Evolutionary conservation across 2,797 vertebrate genomes (phyloP).

Genomic region (Pterois miles): DNA sequence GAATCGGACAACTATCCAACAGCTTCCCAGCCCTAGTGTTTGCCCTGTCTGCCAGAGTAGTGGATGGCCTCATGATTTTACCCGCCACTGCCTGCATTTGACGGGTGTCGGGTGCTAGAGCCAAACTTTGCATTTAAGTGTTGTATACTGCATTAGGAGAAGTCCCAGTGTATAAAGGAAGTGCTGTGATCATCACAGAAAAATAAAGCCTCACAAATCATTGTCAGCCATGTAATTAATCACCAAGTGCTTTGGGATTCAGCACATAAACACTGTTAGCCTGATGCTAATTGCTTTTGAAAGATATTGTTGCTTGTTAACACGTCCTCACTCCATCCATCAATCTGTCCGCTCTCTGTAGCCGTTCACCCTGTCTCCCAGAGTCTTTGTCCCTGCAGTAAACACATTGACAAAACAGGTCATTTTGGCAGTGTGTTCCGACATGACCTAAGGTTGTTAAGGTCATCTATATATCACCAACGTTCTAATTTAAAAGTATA

Average conservation of each 20-base stretch:
- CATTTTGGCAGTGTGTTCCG: not conserved
- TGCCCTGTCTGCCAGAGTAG: too few species aligned
- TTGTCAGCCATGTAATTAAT: constrained; percentile 58
- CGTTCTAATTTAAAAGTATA: constrained; percentile 28
- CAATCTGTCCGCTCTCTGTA: constrained; percentile 28
- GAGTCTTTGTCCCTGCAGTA: not conserved
- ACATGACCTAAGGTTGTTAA: constrained; percentile 1
- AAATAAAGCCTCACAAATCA: constrained; percentile 60
- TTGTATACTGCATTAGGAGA: constrained; percentile 8
- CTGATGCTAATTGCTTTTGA: constrained; percentile 65
- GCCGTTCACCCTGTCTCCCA: constrained; percentile 1
- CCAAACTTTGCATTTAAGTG: constrained; percentile 17
- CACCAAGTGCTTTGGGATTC: constrained; percentile 53
- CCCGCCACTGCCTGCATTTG: too few species aligned
- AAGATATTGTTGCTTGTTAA: constrained; percentile 64
- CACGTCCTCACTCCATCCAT: constrained; percentile 54
- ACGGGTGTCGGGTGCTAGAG: not conserved
- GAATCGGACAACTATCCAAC: too few species aligned
- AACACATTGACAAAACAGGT: constrained; percentile 2
- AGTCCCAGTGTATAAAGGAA: constrained; percentile 21
- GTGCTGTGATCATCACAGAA: constrained; percentile 49
- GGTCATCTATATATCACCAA: not conserved
- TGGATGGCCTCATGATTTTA: too few species aligned
- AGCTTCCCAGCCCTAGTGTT: too few species aligned
- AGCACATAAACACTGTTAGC: constrained; percentile 53